Base-by-base conservation (phyloP, 92 coral and sea anemone genomes). In the Epizoanthus stellaris region DNA sequence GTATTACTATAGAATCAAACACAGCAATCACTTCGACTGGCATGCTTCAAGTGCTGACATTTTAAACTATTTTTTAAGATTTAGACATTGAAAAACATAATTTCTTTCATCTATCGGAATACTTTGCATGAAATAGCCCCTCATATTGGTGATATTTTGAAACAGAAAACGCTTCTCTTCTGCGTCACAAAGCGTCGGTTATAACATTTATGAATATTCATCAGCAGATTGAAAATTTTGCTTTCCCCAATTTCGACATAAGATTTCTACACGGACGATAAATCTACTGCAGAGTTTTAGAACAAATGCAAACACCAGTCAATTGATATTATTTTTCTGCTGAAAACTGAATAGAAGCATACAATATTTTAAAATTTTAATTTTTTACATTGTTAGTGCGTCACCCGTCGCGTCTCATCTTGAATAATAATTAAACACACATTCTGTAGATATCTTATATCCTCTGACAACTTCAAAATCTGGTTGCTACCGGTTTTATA, bases 111-210 rank as follows among this genome's bases (percentile, higher is more conserved):
- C 20, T 79, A 17, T 4, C 2, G 0, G n/a, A 45, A 47, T 43
- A 59, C 4, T 62, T 45, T 79, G 61, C 11, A 43, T 63, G 30
- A 4, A 39, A 79, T 23, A 40, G 64, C 58, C 16, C 36, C 25
- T 42, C 16, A 43, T 39, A 40, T 63, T 79, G 40, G 43, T 21
- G 42, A 79, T 62, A 62, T 63, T 79, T 40, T 21, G 61, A 43
- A 49, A 79, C 83, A 79, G 83, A 79, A 79, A 42, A 19, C 25
- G 3, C 13, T 63, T 40, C 61, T 45, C 61, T 63, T 4, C 61
- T 79, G 83, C 83, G 83, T 79, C 83, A 79, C 83, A 42, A 47
- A 79, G 77, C 77, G 77, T 72, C 77, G 38, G 21, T 45, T 45
- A 16, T 8, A 2, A 0, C 20, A 6, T 57, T 58, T 16, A 73